Conservation (phyloP, 2,797 vertebrate species). For the Lagocephalus sceleratus region DNA sequence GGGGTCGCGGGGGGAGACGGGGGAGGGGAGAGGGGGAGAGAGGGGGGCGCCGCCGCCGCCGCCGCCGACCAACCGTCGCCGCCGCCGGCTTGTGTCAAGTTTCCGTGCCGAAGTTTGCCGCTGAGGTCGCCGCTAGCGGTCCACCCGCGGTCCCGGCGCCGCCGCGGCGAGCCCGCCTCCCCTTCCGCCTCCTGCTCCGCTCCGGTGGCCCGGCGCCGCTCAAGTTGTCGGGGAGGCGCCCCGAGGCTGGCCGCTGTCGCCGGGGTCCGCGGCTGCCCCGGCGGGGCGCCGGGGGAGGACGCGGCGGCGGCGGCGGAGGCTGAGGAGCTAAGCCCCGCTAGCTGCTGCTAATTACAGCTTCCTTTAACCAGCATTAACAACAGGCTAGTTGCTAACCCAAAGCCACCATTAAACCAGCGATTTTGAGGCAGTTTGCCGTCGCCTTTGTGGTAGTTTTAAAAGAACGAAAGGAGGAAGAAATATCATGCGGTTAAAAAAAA, state of each 20-base stretch:
- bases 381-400: slow-evolving; percentile 53
- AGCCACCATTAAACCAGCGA: slow-evolving; percentile 7
- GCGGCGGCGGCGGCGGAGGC: no score
- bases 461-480: not conserved
- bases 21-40: no score
- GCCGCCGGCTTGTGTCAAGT: slow-evolving; percentile 36
- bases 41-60: no score
- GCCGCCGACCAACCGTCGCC: slow-evolving; percentile 14
- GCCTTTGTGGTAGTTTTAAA: not conserved
- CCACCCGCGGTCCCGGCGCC: slow-evolving; percentile 29
- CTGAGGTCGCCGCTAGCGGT: slow-evolving; percentile 44
- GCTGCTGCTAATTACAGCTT: slow-evolving; percentile 36
- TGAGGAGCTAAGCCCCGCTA: no score
- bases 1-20: no score
- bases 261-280: no score
- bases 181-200: no score
- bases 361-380: slow-evolving; percentile 25
- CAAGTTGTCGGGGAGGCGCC: no score
- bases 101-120: slow-evolving; percentile 58
- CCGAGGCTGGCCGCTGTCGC: no score
- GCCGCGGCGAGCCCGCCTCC: no score
- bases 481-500: not conserved
- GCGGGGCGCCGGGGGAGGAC: no score
- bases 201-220: no score
- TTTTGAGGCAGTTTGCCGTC: not conserved